Base-by-base conservation (phyloP, 2,113 vertebrate genomes). In the Pitta sordida region DNA sequence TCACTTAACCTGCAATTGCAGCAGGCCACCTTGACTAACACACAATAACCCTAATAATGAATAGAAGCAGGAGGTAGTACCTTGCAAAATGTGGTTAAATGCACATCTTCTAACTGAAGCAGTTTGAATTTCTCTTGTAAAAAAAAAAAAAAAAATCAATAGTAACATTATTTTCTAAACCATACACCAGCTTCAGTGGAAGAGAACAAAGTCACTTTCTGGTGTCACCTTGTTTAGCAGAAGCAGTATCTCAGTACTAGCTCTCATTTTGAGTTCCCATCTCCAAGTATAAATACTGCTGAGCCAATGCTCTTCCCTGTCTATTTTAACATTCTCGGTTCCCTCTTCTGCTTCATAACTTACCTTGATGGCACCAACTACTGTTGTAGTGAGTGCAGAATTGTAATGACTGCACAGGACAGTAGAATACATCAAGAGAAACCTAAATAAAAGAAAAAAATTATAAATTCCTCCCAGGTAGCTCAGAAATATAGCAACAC, bases 361-460 rank as follows among this genome's bases (percentile, higher is more conserved):
- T 96, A 99, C 99, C 98, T 99, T 99, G 94, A 99, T 96, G 55
- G 99, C 98, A 37, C 99, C 99, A 20, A 99, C 98, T 30, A 99
- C 98, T 4, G 98, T 98, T 0, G 99, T 99, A 4, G 98, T 99
- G 39, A 99, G 98, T 0, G 98, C 98, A 13, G 99, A 99, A 97
- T 99, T 99, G 89, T 99, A 99, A 82, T 98, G 97, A 94, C 98
- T 99, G 96, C 99, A 99, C 51, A 99, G 96, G 32, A 99, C 97
- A 29, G 98, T 98, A 75, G 99, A 98, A 95, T 98, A 99, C 98
- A 99, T 98, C 96, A 99, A 71, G 39, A 99, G 97, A 94, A 99
- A 99, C 95, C 99, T 99, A 98, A 55, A 94, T 98, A 98, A 48
- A 83, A 27, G 21, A 96, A 67, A 55, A 85, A 59, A 71, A 8